Base-by-base conservation (phyloP, 2,113 vertebrate genomes). In the Sturnira hondurensis region DNA sequence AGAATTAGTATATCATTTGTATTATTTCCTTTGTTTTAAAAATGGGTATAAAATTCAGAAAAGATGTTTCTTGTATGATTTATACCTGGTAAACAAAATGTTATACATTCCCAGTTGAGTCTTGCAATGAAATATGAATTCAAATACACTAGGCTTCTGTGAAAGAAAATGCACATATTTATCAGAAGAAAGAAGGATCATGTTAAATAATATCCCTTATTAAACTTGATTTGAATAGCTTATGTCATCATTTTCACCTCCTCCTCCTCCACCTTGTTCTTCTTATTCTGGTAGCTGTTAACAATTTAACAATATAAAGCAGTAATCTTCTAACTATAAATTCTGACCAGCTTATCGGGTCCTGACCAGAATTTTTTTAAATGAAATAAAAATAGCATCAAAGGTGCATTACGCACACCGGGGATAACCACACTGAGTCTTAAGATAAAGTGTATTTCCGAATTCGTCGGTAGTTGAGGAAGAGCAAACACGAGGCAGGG, bases 11-110 rank as follows among this genome's bases (percentile, higher is more conserved):
- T 90, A 70, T 14, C 78, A 91, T 67, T 86, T n/a, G n/a, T 78
- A 78, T 86, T 12, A 41, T 65, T 89, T 94, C 47, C 80, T 96
- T 94, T 95, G 71, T 93, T 96, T 95, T 58, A 91, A 97, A 96
- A 86, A 52, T 45, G 31, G 19, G n/a, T 47, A 63, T 85, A 95
- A 96, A 91, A 90, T 82, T 92, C 41, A 97, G 70, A 92, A 97
- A 96, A 89, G 26, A 54, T 73, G 33, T 92, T 83, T 93, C 78
- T 93, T 87, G 14, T 58, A 45, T 74, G 76, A 94, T 80, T 90
- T 83, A 95, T 91, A 95, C 47, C 50, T 91, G 78, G 56, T 82
- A 97, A 96, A 92, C 77, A 94, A 92, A 95, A 88, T 73, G 41
- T n/a, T 83, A n/a, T 93, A 52, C 7, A 88, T 94, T 89, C 41